Evolutionary conservation across 2,797 vertebrate species (phyloP).

Genomic region (Artibeus lituratus): DNA sequence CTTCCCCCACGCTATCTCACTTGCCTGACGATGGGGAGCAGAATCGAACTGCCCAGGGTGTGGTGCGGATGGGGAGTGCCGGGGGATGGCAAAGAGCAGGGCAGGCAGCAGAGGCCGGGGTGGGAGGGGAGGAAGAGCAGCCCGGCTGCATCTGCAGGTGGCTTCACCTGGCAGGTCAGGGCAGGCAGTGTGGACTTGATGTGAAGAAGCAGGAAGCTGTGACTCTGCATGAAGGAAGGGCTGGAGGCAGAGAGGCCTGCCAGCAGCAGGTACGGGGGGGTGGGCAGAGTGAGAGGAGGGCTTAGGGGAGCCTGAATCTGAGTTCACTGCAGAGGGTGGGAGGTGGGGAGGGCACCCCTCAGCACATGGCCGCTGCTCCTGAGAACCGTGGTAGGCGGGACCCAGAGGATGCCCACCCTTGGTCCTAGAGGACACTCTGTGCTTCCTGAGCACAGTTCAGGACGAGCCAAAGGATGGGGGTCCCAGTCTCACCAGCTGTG

Average conservation of each 20-base stretch:
- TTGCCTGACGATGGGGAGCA: not conserved
- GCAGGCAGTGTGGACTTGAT: not conserved
- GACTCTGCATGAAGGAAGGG: not conserved
- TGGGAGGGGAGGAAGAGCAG: not conserved
- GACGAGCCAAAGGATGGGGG: not conserved
- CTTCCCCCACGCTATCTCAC: not conserved
- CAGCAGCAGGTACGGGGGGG: not conserved
- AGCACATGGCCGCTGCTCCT: not conserved
- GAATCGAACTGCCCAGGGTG: not conserved
- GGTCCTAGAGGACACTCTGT: not conserved
- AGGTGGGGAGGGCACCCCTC: fast-evolving
- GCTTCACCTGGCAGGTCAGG: not conserved
- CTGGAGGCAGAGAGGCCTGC: not conserved
- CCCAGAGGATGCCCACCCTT: fast-evolving
- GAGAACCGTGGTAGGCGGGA: not conserved
- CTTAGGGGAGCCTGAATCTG: not conserved
- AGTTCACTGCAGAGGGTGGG: not conserved
- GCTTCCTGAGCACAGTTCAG: not conserved
- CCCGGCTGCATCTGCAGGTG: not conserved
- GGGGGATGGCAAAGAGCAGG: not conserved
- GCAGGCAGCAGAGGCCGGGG: fast-evolving
- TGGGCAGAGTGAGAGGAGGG: not conserved
- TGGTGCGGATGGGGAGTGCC: fast-evolving
- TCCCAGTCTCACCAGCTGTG: not conserved
- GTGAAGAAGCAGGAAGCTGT: not conserved